Conservation (phyloP, 2,888 invertebrate species). For the Troides helena region DNA sequence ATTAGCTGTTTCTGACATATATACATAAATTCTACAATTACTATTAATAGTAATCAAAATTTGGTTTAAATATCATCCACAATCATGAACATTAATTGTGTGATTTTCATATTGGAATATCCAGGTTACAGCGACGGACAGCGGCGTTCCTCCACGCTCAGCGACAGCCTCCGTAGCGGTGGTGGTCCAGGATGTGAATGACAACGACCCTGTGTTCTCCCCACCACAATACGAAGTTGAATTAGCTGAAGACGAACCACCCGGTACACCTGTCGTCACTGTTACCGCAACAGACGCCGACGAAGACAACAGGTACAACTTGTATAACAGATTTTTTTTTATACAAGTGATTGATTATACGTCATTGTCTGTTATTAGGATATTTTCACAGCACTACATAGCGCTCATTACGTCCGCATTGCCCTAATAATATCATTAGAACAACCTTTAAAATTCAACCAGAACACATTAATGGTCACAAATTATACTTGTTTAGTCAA, state of each 20-base stretch:
- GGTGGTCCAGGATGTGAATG: constrained; percentile 95
- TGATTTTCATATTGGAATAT: constrained; percentile 51
- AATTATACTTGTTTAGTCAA: too few species aligned
- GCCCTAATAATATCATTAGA: too few species aligned
- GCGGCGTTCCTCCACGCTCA: constrained; percentile 90
- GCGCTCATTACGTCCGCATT: too few species aligned
- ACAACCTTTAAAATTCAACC: too few species aligned
- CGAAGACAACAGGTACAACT: constrained; percentile 84
- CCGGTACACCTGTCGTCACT: constrained; percentile 93
- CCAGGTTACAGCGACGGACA: constrained; percentile 90
- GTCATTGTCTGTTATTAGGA: too few species aligned
- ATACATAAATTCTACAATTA: too few species aligned
- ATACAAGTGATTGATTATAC: too few species aligned
- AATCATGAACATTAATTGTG: not conserved
- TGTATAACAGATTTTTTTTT: not conserved
- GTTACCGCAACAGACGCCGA: constrained; percentile 95
- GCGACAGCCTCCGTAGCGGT: constrained; percentile 93
- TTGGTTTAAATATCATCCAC: too few species aligned
- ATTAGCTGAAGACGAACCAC: constrained; percentile 93
- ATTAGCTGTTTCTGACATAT: too few species aligned
- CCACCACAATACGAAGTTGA: constrained; percentile 95
- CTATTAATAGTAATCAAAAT: too few species aligned
- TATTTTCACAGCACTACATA: too few species aligned
- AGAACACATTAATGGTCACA: too few species aligned
- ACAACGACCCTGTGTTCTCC: constrained; percentile 97